These are phyloP conservation scores for Mythimna lalbum DNA, from an alignment of 2,888 invertebrate genomes.

Conservation along the genomic window DNA sequence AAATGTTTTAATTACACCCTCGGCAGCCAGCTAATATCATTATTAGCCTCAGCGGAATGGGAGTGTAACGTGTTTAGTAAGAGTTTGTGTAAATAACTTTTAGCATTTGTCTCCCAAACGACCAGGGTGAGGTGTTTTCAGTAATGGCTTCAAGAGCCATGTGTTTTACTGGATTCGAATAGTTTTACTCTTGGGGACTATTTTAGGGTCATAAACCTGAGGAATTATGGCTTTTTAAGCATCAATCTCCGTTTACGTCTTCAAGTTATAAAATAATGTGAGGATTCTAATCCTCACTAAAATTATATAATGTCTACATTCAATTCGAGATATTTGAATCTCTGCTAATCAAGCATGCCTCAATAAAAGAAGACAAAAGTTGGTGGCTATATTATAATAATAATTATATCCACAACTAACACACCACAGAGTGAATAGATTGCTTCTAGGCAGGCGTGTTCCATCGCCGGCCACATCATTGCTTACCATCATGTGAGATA, in stretches of 20 bases:
- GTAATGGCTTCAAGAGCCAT: conserved; percentile 44
- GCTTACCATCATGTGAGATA: too few relatives aligned
- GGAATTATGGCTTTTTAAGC: conserved; percentile 6
- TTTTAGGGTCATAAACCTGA: conserved; percentile 29
- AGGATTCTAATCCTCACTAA: not conserved
- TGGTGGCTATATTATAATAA: too few relatives aligned
- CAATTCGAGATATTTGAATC: not conserved
- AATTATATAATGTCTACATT: not conserved
- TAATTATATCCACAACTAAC: too few relatives aligned
- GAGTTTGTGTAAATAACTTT: conserved; percentile 47
- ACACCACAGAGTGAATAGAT: too few relatives aligned
- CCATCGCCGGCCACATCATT: too few relatives aligned
- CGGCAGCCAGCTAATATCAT: conserved; percentile 51
- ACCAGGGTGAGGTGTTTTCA: conserved; percentile 42
- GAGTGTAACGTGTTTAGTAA: conserved; percentile 51
- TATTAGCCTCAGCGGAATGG: conserved; percentile 50
- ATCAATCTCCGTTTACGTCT: conserved; percentile 6
- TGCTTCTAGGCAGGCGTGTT: too few relatives aligned
- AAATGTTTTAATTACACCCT: conserved; percentile 56
- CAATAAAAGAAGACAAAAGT: too few relatives aligned
- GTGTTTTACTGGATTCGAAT: conserved; percentile 29
- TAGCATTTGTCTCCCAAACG: conserved; percentile 56
- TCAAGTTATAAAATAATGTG: not conserved
- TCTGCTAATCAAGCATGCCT: not conserved
- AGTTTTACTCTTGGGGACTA: conserved; percentile 32